phyloP scores from a whole-genome alignment of 2,113 vertebrate species.

The Orthochromis indermauri region DNA sequence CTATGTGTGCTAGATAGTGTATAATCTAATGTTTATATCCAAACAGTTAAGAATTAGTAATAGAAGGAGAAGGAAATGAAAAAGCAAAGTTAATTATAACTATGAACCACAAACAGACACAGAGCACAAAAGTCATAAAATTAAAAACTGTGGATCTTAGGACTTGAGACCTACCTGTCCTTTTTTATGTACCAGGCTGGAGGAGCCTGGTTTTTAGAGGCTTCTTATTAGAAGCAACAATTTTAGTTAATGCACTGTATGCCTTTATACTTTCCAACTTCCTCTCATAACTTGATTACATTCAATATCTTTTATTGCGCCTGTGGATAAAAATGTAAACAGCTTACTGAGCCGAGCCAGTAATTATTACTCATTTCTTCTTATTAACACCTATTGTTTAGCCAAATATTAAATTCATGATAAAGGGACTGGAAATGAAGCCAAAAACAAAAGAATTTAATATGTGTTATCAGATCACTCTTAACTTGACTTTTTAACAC shows the following conservation, averaged over 20 bases:
- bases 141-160: not conserved
- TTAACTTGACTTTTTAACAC: not conserved
- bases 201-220: not conserved
- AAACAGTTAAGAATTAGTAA: not conserved
- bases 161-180: not conserved
- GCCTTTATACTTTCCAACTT: not conserved
- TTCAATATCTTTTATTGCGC: not conserved
- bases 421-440: not conserved
- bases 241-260: not conserved
- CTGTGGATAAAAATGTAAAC: not conserved
- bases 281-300: not conserved
- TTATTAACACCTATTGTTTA: not conserved
- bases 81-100: not conserved
- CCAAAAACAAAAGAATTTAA: not conserved
- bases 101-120: not conserved
- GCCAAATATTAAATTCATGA: not conserved
- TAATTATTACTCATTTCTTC: not conserved
- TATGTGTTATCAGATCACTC: not conserved
- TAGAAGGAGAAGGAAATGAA: not conserved
- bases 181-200: not conserved
- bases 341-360: not conserved
- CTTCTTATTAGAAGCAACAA: not conserved
- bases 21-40: not conserved
- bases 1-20: not conserved
- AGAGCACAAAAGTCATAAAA: not conserved